Evolutionary conservation across 2,888 invertebrate species (phyloP).

Genomic region (Drosophila nr. perissopoda): DNA sequence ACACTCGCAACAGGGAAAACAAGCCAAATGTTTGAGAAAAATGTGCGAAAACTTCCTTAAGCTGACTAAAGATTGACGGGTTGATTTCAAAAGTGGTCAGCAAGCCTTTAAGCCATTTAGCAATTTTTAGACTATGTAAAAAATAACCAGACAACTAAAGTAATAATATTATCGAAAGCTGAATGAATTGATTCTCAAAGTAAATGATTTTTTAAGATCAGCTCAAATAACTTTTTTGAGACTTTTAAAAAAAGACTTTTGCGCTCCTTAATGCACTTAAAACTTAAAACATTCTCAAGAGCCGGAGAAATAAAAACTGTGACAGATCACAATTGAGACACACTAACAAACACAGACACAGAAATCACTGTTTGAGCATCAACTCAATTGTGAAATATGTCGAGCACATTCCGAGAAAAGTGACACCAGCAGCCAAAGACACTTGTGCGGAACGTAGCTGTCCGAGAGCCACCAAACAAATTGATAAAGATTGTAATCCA

Average conservation of each 20-base stretch:
- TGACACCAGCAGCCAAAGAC: slow-evolving; percentile 11
- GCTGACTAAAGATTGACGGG: neutral
- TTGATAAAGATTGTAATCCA: slow-evolving; percentile 55
- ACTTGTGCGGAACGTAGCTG: slow-evolving; percentile 14
- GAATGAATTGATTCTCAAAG: neutral
- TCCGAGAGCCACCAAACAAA: slow-evolving; percentile 25
- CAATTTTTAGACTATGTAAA: neutral
- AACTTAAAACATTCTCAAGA: neutral
- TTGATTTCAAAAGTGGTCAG: neutral
- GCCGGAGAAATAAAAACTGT: neutral
- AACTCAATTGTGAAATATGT: slow-evolving; percentile 15
- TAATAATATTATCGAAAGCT: neutral
- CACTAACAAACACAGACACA: neutral
- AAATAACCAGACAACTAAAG: neutral
- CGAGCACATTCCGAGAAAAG: slow-evolving; percentile 25
- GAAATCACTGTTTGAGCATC: slow-evolving; percentile 3
- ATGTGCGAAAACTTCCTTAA: neutral
- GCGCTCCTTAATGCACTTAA: neutral
- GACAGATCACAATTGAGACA: neutral
- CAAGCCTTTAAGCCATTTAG: neutral
- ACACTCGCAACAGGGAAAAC: neutral
- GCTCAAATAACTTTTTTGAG: neutral
- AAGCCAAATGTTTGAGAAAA: slow-evolving; percentile 3
- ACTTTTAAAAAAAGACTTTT: neutral
- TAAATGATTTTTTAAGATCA: neutral